These are phyloP conservation scores for Rhimphoctona megacephalus DNA, from an alignment of 2,888 invertebrate genomes.

Conservation along the genomic window DNA sequence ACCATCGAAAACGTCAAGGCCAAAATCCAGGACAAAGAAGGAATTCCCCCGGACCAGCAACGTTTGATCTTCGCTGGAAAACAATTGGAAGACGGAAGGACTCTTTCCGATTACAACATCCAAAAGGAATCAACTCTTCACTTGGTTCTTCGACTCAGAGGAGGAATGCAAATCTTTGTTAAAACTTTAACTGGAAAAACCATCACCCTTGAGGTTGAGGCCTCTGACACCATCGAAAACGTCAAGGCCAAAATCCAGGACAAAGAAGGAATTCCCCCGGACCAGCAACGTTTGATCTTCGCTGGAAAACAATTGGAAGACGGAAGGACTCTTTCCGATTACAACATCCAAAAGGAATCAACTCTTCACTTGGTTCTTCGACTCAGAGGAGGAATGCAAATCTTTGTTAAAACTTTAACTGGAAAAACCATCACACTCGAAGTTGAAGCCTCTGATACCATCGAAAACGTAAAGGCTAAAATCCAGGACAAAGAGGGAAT, in stretches of 20 bases:
- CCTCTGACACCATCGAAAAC: conserved; percentile 88
- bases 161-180: conserved; percentile 89
- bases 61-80: conserved; percentile 73
- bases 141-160: conserved; percentile 86
- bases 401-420: conserved; percentile 38
- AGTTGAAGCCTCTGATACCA: conserved; percentile 36
- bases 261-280: conserved; percentile 73
- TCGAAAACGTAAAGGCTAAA: conserved; percentile 47
- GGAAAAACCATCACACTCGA: conserved; percentile 41
- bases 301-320: conserved; percentile 86
- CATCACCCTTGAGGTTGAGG: conserved; percentile 87
- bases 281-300: conserved; percentile 73
- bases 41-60: conserved; percentile 73
- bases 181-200: conserved; percentile 88
- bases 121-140: conserved; percentile 86
- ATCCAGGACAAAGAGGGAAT: conserved; percentile 47
- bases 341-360: conserved; percentile 43
- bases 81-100: conserved; percentile 71
- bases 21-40: conserved; percentile 71
- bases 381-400: conserved; percentile 36
- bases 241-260: conserved; percentile 87
- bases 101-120: conserved; percentile 74
- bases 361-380: conserved; percentile 19
- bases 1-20: conserved; percentile 68
- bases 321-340: conserved; percentile 85